A percentile compares a stretch with the other conserved stretches of the same genome.
These are phyloP conservation scores for Drosophila busckii DNA, from an alignment of 1,140 invertebrate genomes.

Conservation along the genomic window DNA sequence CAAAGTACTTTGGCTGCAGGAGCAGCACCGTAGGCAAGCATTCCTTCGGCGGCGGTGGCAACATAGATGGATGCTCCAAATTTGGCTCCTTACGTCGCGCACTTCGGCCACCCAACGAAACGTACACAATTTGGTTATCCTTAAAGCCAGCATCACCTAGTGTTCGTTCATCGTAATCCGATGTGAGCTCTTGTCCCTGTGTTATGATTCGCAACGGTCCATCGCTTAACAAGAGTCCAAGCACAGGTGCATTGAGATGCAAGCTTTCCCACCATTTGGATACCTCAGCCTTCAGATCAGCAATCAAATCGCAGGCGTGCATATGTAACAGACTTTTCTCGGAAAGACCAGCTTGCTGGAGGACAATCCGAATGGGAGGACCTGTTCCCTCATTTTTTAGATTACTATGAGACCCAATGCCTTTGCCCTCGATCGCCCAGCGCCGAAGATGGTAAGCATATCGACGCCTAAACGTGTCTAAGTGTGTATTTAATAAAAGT, in stretches of 20 bases:
- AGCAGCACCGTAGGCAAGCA: conserved; percentile 91
- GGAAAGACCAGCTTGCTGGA: conserved; percentile 91
- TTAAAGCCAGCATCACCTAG: conserved; percentile 94
- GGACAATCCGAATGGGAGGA: conserved; percentile 85
- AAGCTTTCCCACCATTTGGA: conserved; percentile 86
- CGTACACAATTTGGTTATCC: conserved; percentile 92
- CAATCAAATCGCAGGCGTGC: conserved; percentile 90
- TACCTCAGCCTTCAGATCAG: conserved; percentile 94
- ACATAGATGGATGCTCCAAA: conserved; percentile 86
- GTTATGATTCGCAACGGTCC: conserved; percentile 94
- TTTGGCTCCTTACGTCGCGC: conserved; percentile 85
- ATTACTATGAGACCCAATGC: conserved; percentile 86
- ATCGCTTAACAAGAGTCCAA: conserved; percentile 86
- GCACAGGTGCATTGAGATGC: conserved; percentile 69
- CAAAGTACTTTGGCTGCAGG: conserved; percentile 91
- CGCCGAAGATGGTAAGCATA: conserved; percentile 92
- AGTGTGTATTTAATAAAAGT: conserved; percentile 91
- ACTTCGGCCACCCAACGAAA: conserved; percentile 89
- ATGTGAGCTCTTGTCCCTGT: conserved; percentile 94
- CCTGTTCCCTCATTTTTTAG: conserved; percentile 80
- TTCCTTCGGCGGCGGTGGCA: conserved; percentile 89
- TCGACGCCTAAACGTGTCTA: conserved; percentile 92
- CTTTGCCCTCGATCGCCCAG: conserved; percentile 90
- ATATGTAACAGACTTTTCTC: conserved; percentile 88
- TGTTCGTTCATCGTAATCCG: conserved; percentile 95